Evolutionary conservation across 2,888 invertebrate genomes (phyloP), one percentile per base, ranked within the genome.

Genomic region (Plebejus anna): DNA sequence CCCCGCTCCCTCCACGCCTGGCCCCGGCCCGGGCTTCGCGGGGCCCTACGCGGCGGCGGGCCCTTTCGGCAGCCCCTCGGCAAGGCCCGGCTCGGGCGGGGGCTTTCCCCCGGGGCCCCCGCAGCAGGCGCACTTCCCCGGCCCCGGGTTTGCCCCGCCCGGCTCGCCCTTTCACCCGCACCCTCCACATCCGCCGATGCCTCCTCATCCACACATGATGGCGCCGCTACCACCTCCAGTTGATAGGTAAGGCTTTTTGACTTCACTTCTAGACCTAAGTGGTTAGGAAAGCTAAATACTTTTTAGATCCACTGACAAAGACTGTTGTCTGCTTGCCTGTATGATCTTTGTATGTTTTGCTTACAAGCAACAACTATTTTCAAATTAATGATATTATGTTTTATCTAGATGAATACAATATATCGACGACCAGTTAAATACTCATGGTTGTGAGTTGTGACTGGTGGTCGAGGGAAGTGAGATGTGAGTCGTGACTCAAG

Each of bases 111-210:
- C 97, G 9, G 97, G 97, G 79, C 97, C 97, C 70, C 97, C 96
- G 77, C 91, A 84, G 95, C 96, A 85, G 95, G 95, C 89, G 94
- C 96, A 84, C 95, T 96, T 89, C 95, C 96, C 88, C 72, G 97
- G 97, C 77, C 96, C 96, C 79, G 96, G 96, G 81, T 96, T 96
- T 82, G 96, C 96, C 83, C 96, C 96, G 84, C 96, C 96, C 75
- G 96, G 96, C 9, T 97, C 97, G 75, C 97, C 97, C 79, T 97
- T 97, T 79, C 97, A 97, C 81, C 97, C 97, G 79, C 97, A 96
- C 84, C 96, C 97, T 79, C 97, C 97, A 79, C 97, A 97, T 89
- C 97, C 97, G 90, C 97, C 97, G 83, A 97, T 97, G 85, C 97
- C 97, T 80, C 97, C 97, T 77, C 93, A 94, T 81, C 90, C 92